These are phyloP conservation scores for Campylomormyrus tamandua DNA, from an alignment of 2,113 vertebrate species.

Conservation along the genomic window DNA sequence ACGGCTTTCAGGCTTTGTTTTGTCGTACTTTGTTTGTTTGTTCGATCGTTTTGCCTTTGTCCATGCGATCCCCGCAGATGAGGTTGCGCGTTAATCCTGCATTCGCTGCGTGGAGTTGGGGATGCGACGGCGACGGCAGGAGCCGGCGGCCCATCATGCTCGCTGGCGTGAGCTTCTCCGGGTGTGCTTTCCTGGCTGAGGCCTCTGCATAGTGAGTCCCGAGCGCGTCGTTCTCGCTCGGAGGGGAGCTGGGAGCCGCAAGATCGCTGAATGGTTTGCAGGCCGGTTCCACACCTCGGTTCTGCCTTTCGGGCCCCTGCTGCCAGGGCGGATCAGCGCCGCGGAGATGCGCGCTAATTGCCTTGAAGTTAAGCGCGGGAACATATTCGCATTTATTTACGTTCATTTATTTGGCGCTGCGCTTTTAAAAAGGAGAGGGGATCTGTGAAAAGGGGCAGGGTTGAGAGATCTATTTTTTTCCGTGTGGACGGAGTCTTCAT, in stretches of 20 bases:
- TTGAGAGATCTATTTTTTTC: no score
- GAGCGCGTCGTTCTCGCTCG: not conserved
- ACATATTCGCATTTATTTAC: not conserved
- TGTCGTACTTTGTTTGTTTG: not conserved
- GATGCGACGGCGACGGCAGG: not conserved
- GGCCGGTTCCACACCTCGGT: not conserved
- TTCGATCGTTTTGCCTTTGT: not conserved
- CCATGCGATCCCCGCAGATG: not conserved
- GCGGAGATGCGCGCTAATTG: not conserved
- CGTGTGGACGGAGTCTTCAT: no score
- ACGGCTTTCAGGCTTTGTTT: not conserved
- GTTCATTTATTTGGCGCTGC: not conserved
- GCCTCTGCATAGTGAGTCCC: not conserved
- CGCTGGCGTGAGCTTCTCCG: not conserved
- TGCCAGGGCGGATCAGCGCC: not conserved
- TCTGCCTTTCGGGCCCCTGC: not conserved
- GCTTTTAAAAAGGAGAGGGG: not conserved
- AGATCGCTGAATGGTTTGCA: not conserved
- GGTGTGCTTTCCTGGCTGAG: not conserved
- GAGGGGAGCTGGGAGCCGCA: not conserved
- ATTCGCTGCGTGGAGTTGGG: not conserved
- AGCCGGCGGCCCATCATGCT: not conserved
- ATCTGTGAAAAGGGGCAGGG: no score
- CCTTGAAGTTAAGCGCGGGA: not conserved
- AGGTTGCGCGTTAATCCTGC: not conserved